phyloP scores from a whole-genome alignment of 1,140 invertebrate genomes.

The Cyphomyrmex costatus region DNA sequence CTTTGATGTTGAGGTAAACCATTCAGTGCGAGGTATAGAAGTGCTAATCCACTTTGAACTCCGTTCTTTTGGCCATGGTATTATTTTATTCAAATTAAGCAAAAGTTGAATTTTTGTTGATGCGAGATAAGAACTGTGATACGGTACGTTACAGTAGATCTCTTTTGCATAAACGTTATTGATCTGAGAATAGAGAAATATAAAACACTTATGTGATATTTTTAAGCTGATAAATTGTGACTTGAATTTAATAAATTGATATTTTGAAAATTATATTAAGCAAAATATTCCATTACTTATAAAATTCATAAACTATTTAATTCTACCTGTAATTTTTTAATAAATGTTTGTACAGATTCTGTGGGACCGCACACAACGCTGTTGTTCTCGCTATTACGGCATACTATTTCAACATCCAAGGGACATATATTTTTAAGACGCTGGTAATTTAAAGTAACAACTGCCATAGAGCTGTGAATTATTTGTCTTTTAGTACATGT shows the following conservation, averaged over 20 bases:
- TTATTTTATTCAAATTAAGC: slow-evolving; percentile 90
- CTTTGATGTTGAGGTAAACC: slow-evolving; percentile 90
- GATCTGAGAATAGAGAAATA: too few relatives aligned
- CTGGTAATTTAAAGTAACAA: slow-evolving; percentile 90
- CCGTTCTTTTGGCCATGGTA: slow-evolving; percentile 90
- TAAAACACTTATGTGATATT: too few relatives aligned
- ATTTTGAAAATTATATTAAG: too few relatives aligned
- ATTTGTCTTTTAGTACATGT: slow-evolving; percentile 93
- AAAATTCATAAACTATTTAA: too few relatives aligned
- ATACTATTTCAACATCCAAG: slow-evolving; percentile 89
- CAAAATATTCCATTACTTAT: too few relatives aligned
- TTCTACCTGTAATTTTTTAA: slow-evolving; percentile 84
- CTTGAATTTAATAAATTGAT: too few relatives aligned
- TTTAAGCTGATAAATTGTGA: too few relatives aligned
- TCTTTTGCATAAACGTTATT: slow-evolving; percentile 92
- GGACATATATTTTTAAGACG: slow-evolving; percentile 86
- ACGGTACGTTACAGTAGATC: slow-evolving; percentile 93
- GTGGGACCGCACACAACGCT: slow-evolving; percentile 91
- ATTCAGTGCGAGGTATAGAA: slow-evolving; percentile 92
- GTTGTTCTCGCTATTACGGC: slow-evolving; percentile 90
- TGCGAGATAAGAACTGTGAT: slow-evolving; percentile 91
- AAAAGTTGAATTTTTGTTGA: slow-evolving; percentile 90
- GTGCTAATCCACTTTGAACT: slow-evolving; percentile 95
- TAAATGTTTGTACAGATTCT: slow-evolving; percentile 84
- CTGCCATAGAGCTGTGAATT: slow-evolving; percentile 94